Base-by-base conservation (phyloP, 1,140 invertebrate species). In the Drosophila melanogaster region DNA sequence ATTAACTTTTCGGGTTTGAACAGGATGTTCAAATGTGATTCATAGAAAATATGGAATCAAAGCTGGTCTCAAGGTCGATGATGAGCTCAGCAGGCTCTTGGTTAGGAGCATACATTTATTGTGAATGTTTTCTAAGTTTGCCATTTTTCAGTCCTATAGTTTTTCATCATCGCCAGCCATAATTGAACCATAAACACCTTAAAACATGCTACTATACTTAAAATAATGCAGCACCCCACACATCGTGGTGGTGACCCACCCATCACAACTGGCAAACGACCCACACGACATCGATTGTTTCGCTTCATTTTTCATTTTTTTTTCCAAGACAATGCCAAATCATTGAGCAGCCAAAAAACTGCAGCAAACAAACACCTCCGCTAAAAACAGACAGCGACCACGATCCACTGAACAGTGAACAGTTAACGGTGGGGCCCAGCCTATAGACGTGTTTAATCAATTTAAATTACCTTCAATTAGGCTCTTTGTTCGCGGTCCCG, bases 401-500 rank as follows among this genome's bases (percentile, higher is more conserved):
- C 53, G 62, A 75, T 47, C 77, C 66, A 67, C 43, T 46, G 33
- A 41, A 11, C 47, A 30, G 47, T 38, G 37, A 37, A 26, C 26
- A 43, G 15, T 43, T 17, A 19, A 44, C 41, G 11, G 17, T 44
- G 55, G 40, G 72, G 83, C 75, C 81, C 65, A 87, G 69, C 75
- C 79, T 87, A 86, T 38, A 71, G 75, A 83, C 75, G 83, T 76
- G 65, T 81, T 86, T 89, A 89, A 87, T 87, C 84, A 89, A 87
- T 87, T 87, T 83, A 89, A 83, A 87, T 87, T 89, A 83, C 84
- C 83, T 83, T 87, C 84, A 87, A 89, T 87, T 87, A 89, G 84
- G 75, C 66, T 65, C 61, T 86, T 87, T 83, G 75, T 87, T 79
- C 47, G 64, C 37, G 26, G 38, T 73, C 50, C 17, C 50, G 12